Conservation (phyloP, 2,888 invertebrate species). For the Polylopha cassiicola region DNA sequence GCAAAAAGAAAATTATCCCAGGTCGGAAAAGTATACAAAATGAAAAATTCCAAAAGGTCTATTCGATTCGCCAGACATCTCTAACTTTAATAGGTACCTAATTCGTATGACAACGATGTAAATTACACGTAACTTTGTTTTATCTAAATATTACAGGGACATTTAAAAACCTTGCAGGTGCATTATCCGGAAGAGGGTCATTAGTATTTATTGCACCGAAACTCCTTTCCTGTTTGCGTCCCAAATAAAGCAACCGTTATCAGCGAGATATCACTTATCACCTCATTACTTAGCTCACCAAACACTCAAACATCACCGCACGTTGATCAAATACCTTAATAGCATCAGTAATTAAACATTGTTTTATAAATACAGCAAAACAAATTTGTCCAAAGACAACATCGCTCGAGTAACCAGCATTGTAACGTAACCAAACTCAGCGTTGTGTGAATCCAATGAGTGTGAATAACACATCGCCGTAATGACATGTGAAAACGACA, state of each 20-base stretch:
- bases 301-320: conserved; percentile 34
- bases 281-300: conserved; percentile 31
- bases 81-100: too few relatives aligned
- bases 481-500: conserved; percentile 20
- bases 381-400: conserved; percentile 63
- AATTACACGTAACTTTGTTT: too few relatives aligned
- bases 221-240: conserved; percentile 44
- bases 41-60: too few relatives aligned
- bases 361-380: conserved; percentile 60
- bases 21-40: too few relatives aligned
- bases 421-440: conserved; percentile 64
- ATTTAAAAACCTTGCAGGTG: background rate
- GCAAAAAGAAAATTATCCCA: too few relatives aligned
- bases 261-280: conserved; percentile 42
- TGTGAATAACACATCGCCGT: conserved; percentile 28
- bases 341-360: conserved; percentile 60
- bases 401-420: conserved; percentile 53
- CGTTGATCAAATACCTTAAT: conserved; percentile 56
- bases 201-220: conserved; percentile 25
- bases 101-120: too few relatives aligned
- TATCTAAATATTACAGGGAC: conserved; percentile 2
- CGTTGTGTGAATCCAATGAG: conserved; percentile 45
- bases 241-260: conserved; percentile 47
- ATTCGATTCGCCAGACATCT: too few relatives aligned
- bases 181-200: conserved; percentile 17